Base-by-base conservation (phyloP, 2,113 vertebrate species). In the Strix aluco region DNA sequence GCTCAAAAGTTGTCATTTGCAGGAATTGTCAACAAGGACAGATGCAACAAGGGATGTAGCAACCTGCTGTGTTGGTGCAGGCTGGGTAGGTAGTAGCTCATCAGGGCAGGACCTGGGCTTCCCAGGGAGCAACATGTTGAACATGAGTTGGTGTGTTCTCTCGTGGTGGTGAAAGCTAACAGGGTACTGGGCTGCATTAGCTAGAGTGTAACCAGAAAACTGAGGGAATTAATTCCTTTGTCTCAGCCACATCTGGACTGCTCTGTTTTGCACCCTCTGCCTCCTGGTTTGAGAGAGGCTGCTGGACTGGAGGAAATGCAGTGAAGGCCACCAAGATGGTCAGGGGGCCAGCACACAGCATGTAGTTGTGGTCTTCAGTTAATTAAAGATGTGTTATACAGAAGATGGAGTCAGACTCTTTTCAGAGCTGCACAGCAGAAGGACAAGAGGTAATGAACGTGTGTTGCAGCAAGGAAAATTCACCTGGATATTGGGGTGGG, bases 111-210 rank as follows among this genome's bases (percentile, higher is more conserved):
- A 78, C 23, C 9, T 5, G 5, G 34, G 6, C 9, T 70, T 81
- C 23, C 42, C 3, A 3, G 11, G 44, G 16, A 44, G 47, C 15
- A 54, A 18, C 9, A 16, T 0, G 0, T 55, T 59, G 47, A 78
- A 38, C 11, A 0, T 26, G 40, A 23, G 40, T 44, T 0, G 1
- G 1, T 42, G 29, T 21, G 30, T 63, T 25, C 54, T 59, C 20
- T 65, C n/a, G 49, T 14, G 49, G 20, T 42, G 32, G 27, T 78
- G 63, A 65, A 65, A 14, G 23, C 40, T 34, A 18, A 44, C 13
- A 25, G 63, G 29, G 18, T 20, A 17, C 42, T 9, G 29, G 49
- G 22, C 73, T 70, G 73, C 2, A 2, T 84, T 55, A 63, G 42
- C 32, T 57, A 17, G 54, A 38, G 20, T 16, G 36, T 27, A 69